phyloP scores from a whole-genome alignment of 2,797 vertebrate genomes.

The Gallinago nigripennis region DNA sequence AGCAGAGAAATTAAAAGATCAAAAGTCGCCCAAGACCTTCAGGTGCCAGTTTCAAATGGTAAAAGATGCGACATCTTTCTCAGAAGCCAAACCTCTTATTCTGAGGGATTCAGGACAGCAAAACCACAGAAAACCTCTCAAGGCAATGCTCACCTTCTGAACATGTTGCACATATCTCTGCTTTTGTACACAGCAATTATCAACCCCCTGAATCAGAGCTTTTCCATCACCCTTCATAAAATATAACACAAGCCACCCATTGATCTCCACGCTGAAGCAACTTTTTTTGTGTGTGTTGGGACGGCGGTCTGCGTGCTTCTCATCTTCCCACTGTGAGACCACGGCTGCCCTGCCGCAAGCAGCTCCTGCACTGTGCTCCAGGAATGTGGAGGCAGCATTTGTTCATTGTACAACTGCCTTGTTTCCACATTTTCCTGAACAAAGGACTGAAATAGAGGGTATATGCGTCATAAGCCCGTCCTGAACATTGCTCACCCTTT shows the following conservation, averaged over 20 bases:
- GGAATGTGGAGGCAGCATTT: neutral
- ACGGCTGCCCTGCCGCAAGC: neutral
- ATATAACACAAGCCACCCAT: neutral
- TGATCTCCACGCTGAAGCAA: neutral
- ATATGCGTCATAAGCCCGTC: constrained; percentile 28
- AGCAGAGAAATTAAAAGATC: neutral
- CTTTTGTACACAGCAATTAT: neutral
- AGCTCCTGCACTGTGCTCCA: neutral
- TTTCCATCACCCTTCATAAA: neutral
- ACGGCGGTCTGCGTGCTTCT: neutral
- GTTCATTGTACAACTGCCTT: neutral
- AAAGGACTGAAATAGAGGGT: neutral
- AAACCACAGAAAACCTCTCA: neutral
- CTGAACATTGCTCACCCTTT: constrained; percentile 11
- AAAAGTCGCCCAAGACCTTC: neutral
- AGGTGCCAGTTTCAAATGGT: neutral
- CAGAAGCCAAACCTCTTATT: neutral
- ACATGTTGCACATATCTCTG: neutral
- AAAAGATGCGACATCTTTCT: neutral
- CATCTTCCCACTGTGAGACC: neutral
- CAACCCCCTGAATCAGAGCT: neutral
- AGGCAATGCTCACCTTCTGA: neutral
- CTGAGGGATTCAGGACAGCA: neutral
- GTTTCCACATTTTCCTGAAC: constrained; percentile 38
- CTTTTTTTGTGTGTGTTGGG: neutral